Base-by-base conservation (phyloP, 2,888 invertebrate genomes). In the Incurvaria masculella region DNA sequence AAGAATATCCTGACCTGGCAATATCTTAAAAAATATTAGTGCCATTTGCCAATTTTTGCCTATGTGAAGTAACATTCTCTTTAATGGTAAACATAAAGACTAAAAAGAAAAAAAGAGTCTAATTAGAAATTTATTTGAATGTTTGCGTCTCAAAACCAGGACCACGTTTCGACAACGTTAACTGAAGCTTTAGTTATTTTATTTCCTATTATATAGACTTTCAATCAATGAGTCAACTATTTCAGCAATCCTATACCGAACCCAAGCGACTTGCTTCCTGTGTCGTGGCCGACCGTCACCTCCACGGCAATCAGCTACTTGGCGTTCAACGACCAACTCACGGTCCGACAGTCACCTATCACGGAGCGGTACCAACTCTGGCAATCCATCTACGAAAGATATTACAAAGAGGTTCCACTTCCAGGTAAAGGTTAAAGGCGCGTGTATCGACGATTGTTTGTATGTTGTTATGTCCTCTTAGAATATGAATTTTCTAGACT, bases 61-160 rank as follows among this genome's bases (percentile, higher is more conserved):
- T 21, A 21, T 43, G 43, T 43, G 56, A 57, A 53, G 47, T 56
- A 38, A 55, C 53, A 45, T 60, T 59, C 45, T 60, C 53, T 44
- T 54, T 55, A 56, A 56, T 59, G 55, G 56, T 56, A 41, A 46
- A 57, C 50, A 58, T 59, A 42, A 57, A 57, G 57, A 57, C 55
- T 55, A 56, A 57, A 50, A 53, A 56, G 52, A 57, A 53, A 56
- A 59, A 58, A 53, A 55, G 52, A 45, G 55, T 60, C 11, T 49
- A 56, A 52, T 56, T 56, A 52, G 53, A 59, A 55, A 57, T 57
- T 52, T 51, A 55, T 56, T 54, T 61, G 50, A 41, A 16, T 41
- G 21, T 41, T 41, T 14, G n/a, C 41, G 14, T 11, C n/a, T 41
- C 18, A 20, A 41, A n/a, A 41, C 10, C 17, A 41, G 41, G 8